Evolutionary conservation across 2,797 vertebrate species (phyloP), one percentile per base, ranked within the genome.

Genomic region (Nyctalus aviator): DNA sequence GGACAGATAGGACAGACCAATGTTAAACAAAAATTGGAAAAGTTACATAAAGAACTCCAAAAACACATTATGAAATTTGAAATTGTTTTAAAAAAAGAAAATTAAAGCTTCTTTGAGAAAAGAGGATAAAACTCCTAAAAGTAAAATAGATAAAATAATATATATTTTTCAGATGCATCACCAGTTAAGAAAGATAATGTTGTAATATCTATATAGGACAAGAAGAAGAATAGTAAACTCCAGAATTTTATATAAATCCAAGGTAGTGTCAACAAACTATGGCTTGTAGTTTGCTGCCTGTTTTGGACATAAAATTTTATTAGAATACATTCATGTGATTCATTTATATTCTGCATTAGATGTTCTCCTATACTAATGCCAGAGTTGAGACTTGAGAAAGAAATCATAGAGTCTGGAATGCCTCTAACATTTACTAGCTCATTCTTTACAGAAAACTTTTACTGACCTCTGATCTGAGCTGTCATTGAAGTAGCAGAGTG

Each of bases 361-460:
- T 53, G 8, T 1, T 69, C 11, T 84, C 5, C 18, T 50, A 21
- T 8, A 83, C 3, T 48, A 44, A 84, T 1, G 25, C 5, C 27
- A 50, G 55, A 21, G 5, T 32, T 69, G 20, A 27, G 44, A 53
- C 35, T 55, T 41, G 8, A 88, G 46, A 72, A 10, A 53, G 50
- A 85, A 73, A 50, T 17, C 41, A 53, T 9, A 53, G 14, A 27
- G 2, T 10, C 35, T 21, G 8, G 11, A 78, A 73, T 8, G 2
- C 3, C n/a, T 59, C 35, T 68, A 44, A 68, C 83, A 78, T 93
- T 93, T 73, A 23, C 82, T 82, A 13, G 53, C n/a, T 88, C 44
- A 41, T 21, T 71, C 21, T 46, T 88, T 27, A 55, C 1, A 27
- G 25, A 77, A 72, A 69, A 86, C 62, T 20, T 17, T 77, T 32